phyloP scores from a whole-genome alignment of 2,797 vertebrate genomes.

The Ceryle rudis region DNA sequence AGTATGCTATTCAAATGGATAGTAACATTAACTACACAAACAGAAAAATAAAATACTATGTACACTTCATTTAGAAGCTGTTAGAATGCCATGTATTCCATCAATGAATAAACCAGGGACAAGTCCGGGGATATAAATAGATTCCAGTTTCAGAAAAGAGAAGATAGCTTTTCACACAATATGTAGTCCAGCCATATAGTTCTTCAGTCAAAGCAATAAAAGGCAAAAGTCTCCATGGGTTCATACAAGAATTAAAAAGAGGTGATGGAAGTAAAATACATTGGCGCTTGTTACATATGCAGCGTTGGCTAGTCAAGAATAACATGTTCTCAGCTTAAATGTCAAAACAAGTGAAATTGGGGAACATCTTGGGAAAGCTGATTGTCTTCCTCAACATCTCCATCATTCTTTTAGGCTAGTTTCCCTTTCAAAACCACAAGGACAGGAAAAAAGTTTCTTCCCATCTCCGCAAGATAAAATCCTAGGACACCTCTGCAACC shows the following conservation, averaged over 20 bases:
- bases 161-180: neutral
- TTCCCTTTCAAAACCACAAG: neutral
- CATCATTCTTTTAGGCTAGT: neutral
- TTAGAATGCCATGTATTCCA: neutral
- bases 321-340: neutral
- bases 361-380: neutral
- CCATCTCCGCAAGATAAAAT: neutral
- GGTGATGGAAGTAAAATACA: neutral
- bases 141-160: neutral
- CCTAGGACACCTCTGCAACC: neutral
- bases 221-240: accelerated
- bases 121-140: neutral
- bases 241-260: neutral
- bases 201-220: neutral
- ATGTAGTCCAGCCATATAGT: neutral
- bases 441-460: neutral
- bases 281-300: neutral
- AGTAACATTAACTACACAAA: neutral
- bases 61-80: neutral
- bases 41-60: neutral
- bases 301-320: neutral
- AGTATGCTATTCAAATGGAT: neutral
- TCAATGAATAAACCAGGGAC: neutral
- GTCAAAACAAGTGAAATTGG: neutral
- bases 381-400: neutral